Percentiles rank a stretch among this genome's conserved stretches.
Evolutionary conservation across 1,140 invertebrate genomes (phyloP).

Genomic region (Diorhabda carinulata): DNA sequence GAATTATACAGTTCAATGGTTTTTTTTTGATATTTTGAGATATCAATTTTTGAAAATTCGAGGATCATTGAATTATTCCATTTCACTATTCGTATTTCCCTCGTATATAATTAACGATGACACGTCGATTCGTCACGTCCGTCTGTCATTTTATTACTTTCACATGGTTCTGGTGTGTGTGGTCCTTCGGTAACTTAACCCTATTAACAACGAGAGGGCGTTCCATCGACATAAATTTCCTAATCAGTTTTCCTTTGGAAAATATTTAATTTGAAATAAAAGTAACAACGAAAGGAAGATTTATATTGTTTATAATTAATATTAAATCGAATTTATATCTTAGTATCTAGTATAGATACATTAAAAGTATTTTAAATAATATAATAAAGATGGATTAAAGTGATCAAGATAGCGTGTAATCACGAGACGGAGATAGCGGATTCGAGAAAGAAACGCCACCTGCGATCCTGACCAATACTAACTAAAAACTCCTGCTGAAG

Average conservation of each 20-base stretch:
- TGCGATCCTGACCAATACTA: slow-evolving; percentile 28
- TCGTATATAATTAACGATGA: background rate
- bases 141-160: slow-evolving; percentile 6
- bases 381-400: slow-evolving; percentile 9
- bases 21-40: no score
- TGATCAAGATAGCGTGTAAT: slow-evolving; percentile 9
- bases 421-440: background rate
- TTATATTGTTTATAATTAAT: no score
- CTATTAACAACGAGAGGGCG: slow-evolving; percentile 6
- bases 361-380: slow-evolving; percentile 2
- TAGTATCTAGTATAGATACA: background rate
- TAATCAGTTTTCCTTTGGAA: no score
- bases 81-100: no score
- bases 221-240: background rate
- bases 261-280: no score
- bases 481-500: slow-evolving; percentile 18
- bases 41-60: no score
- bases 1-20: no score
- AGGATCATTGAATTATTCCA: no score
- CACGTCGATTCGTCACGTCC: slow-evolving; percentile 2
- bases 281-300: no score
- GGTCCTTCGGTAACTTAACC: background rate
- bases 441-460: slow-evolving; percentile 25
- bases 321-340: no score
- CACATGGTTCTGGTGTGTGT: slow-evolving; percentile 7